phyloP scores from a whole-genome alignment of 2,888 invertebrate species.

The Lathronympha strigana region DNA sequence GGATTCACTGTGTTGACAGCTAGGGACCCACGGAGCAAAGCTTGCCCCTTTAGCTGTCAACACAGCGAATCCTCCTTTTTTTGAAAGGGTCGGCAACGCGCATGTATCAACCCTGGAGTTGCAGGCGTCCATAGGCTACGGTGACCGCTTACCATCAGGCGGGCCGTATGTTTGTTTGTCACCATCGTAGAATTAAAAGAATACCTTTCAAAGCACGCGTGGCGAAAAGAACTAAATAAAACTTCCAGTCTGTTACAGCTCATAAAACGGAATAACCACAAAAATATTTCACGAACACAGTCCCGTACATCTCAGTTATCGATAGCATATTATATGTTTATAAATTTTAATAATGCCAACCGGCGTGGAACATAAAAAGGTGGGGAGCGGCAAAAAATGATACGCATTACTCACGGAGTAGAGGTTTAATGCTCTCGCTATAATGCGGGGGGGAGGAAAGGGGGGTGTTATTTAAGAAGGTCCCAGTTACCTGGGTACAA shows the following conservation, averaged over 20 bases:
- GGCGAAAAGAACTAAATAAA: background rate
- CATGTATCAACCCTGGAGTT: no score
- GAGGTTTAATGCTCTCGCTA: slow-evolving; percentile 41
- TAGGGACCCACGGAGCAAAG: no score
- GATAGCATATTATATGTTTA: slow-evolving; percentile 42
- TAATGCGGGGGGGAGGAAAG: slow-evolving; percentile 29
- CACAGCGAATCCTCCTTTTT: no score
- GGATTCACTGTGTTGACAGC: no score
- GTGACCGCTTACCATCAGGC: no score
- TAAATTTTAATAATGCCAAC: slow-evolving; percentile 41
- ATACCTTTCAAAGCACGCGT: no score
- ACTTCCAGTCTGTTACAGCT: slow-evolving; percentile 2
- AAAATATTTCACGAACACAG: slow-evolving; percentile 33
- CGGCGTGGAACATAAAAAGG: slow-evolving; percentile 37
- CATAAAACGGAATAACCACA: slow-evolving; percentile 35
- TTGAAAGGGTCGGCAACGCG: no score
- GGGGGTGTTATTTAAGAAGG: slow-evolving; percentile 34
- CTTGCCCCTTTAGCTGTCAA: no score
- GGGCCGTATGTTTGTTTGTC: no score
- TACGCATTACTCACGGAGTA: slow-evolving; percentile 40
- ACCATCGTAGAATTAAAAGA: no score
- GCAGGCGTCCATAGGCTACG: no score
- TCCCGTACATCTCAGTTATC: slow-evolving; percentile 38
- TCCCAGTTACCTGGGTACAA: slow-evolving; percentile 35
- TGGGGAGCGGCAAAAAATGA: slow-evolving; percentile 42